Base-by-base conservation (phyloP, 2,888 invertebrate genomes). In the Polia nebulosa region DNA sequence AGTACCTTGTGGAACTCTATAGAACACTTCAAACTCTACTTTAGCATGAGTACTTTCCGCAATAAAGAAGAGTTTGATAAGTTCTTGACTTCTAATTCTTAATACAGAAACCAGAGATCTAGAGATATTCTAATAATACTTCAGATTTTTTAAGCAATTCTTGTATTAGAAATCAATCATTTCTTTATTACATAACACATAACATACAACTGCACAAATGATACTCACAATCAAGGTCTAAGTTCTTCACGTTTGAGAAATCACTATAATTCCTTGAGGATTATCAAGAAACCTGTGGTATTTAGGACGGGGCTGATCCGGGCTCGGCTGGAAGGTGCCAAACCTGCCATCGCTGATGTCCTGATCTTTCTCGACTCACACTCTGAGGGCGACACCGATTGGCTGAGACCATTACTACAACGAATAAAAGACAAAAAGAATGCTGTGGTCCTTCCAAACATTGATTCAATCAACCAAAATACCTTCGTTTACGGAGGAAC, bases 291-390 rank as follows among this genome's bases (percentile, higher is more conserved):
- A 13, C 1, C 8, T 39, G 49, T 64, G 29, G 22, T 39, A 67
- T 22, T n/a, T 34, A 76, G 75, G 20, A 51, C 25, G 17, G 77
- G 77, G 22, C 56, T 76, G 22, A 72, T 71, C 60, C 52, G 72
- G 17, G 65, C 75, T 49, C 76, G 76, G 9, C 60, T 72, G 60
- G 57, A 44, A 11, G 76, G 75, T 9, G 25, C 60, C 44, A 39
- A 34, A 53, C 11, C 45, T 13, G 76, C 76, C 17, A 27, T 1
- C 1, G 39, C 51, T 1, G 65, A 71, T 17, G 44, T 53, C 29
- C 27, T 76, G 39, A 60, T 76, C n/a, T 57, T 71, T 47, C 75
- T 75, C 25, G 76, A 71, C 55, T 25, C 72, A 8, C 75, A 75
- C 64, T 9, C 55, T 7, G 60, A 75, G 45, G 45, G n/a, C 1